These are phyloP conservation scores for Heliocidaris erythrogramma DNA, from an alignment of 35 echinoderm and acorn worm genomes.

Conservation along the genomic window DNA sequence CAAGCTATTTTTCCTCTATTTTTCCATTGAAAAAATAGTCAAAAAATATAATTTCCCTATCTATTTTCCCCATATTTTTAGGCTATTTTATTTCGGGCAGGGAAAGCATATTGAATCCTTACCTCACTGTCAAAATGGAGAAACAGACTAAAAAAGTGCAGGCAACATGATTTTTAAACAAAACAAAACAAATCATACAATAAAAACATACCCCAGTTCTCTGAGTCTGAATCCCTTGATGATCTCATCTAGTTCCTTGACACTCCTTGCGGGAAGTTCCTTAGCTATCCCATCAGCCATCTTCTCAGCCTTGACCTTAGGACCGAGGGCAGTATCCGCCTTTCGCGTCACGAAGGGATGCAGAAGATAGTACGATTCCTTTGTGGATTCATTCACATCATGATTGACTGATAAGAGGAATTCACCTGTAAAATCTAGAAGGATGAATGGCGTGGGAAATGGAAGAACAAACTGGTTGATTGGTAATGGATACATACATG, in stretches of 20 bases:
- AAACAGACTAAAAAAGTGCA: too few species aligned
- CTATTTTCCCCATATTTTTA: too few species aligned
- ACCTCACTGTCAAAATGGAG: too few species aligned
- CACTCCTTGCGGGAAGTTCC: slow-evolving; percentile 67
- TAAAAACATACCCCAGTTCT: slow-evolving; percentile 73
- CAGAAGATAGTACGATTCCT: slow-evolving; percentile 74
- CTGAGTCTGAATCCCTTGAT: slow-evolving; percentile 68
- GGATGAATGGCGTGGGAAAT: not conserved
- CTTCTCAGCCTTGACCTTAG: slow-evolving; percentile 58
- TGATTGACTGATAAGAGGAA: slow-evolving; percentile 79
- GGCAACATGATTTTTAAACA: not conserved
- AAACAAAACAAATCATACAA: not conserved
- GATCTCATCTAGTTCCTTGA: slow-evolving; percentile 65
- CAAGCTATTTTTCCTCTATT: too few species aligned
- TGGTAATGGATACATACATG: not conserved
- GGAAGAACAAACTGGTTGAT: not conserved
- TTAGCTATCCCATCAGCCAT: slow-evolving; percentile 31
- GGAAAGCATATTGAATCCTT: too few species aligned
- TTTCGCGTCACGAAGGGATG: slow-evolving; percentile 88
- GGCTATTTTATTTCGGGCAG: too few species aligned
- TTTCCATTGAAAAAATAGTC: too few species aligned
- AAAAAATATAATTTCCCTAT: too few species aligned
- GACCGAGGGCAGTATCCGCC: slow-evolving; percentile 51
- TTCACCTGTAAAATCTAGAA: slow-evolving; percentile 62
- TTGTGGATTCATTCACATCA: slow-evolving; percentile 43